Percentiles rank a stretch among this genome's conserved stretches.
Conservation (phyloP, 2,888 invertebrate genomes). For the Nomada ruficornis region DNA sequence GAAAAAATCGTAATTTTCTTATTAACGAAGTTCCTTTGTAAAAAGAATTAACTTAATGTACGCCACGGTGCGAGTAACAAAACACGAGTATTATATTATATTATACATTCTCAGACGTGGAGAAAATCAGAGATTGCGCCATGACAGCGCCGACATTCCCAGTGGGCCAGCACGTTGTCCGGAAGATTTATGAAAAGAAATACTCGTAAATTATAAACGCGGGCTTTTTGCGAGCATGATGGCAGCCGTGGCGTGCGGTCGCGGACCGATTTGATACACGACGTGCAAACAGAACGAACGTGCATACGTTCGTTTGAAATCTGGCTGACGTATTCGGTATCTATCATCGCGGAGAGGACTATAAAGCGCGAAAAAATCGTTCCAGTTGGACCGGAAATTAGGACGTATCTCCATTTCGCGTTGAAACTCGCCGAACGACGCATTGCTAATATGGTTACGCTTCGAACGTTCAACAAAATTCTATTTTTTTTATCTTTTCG, state of each 20-base stretch:
- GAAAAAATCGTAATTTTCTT: too few species aligned
- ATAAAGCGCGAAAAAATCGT: constrained; percentile 67
- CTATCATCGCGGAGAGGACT: constrained; percentile 61
- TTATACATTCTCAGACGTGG: constrained; percentile 9
- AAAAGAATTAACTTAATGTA: neutral
- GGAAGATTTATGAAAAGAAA: constrained; percentile 75
- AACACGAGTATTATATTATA: constrained; percentile 10
- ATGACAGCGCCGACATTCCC: constrained; percentile 56
- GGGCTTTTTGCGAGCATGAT: constrained; percentile 48
- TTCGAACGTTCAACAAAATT: constrained; percentile 28
- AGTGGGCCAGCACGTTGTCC: constrained; percentile 53
- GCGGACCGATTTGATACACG: constrained; percentile 61
- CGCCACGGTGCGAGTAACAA: neutral
- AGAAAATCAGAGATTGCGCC: constrained; percentile 58
- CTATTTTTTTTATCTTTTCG: neutral
- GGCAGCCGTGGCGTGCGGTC: constrained; percentile 32
- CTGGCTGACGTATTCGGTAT: constrained; percentile 64
- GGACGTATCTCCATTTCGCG: constrained; percentile 58
- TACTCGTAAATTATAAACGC: constrained; percentile 75
- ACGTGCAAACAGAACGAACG: constrained; percentile 47
- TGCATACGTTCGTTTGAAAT: constrained; percentile 16
- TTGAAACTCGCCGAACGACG: constrained; percentile 45
- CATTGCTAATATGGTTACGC: constrained; percentile 50
- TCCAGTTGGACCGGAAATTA: constrained; percentile 61
- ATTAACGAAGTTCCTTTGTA: too few species aligned